Evolutionary conservation across 2,113 vertebrate genomes (phyloP), one percentile per base, ranked within the genome.

Genomic region (Anguilla japonica): DNA sequence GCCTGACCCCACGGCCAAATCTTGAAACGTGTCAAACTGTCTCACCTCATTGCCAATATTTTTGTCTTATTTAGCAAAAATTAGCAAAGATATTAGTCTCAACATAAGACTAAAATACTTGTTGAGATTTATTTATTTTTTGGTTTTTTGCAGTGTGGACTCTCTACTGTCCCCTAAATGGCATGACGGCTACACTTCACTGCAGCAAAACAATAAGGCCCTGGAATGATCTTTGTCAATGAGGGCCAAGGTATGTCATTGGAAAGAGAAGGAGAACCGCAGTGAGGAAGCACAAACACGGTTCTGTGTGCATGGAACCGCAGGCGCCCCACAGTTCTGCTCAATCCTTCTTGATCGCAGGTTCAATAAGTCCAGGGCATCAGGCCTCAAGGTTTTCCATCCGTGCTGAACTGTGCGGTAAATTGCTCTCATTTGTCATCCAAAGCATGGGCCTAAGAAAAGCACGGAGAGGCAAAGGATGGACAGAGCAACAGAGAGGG

Each of bases 361-460:
- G 71, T n/a, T 71, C 16, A 71, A 60, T 60, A 20, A 71, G 63
- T n/a, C 71, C 71, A 75, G 29, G 71, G 3, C 11, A 0, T 75
- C 71, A 13, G 71, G 26, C 71, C 18, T 67, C 22, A 6, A 67
- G 60, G 5, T 26, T 67, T 67, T 67, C 60, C 60, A 26, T 67
- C 60, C 60, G 3, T 26, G 60, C 22, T 34, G n/a, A 75, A 34
- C 71, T 34, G n/a, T 11, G n/a, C 26, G 29, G 34, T 75, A 29
- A n/a, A 75, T 75, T 75, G n/a, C 71, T 67, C 83, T 41, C 57
- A 8, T 84, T 84, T 84, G 84, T 84, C 67, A n/a, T 80, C n/a
- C 46, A 79, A 50, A 71, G 18, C 26, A 85, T 53, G 53, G 81
- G 78, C 34, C n/a, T 80, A 50, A 57, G 43, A 57, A 41, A 18